phyloP scores from a whole-genome alignment of 92 coral and sea anemone genomes.

The Porites divaricata region DNA sequence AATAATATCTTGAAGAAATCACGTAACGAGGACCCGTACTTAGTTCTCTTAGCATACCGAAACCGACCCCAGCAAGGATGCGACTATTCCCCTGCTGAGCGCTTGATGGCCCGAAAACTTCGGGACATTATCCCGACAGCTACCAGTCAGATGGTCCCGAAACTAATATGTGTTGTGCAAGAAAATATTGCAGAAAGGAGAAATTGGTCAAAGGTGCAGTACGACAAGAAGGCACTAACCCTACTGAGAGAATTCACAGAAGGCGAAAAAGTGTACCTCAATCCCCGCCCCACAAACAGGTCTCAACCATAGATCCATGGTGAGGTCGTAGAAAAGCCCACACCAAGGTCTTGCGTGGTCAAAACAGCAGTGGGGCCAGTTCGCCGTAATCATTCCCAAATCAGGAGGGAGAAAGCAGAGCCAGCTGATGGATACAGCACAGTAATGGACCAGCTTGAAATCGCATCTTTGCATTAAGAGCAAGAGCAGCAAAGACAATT shows the following conservation, averaged over 20 bases:
- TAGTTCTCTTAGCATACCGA: slow-evolving; percentile 35
- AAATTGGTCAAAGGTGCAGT: slow-evolving; percentile 5
- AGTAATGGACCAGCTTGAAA: not conserved
- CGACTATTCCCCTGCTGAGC: slow-evolving; percentile 35
- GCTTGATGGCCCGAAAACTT: slow-evolving; percentile 45
- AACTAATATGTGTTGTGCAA: slow-evolving; percentile 14
- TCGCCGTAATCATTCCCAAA: slow-evolving; percentile 37
- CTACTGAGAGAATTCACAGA: not conserved
- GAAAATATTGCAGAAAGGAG: slow-evolving; percentile 34
- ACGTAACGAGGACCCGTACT: slow-evolving; percentile 34
- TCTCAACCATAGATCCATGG: slow-evolving; percentile 49
- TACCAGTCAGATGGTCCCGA: slow-evolving; percentile 25
- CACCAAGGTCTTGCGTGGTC: slow-evolving; percentile 34
- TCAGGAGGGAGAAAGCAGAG: slow-evolving; percentile 19
- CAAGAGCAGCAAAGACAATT: not conserved
- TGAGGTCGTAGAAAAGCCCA: slow-evolving; percentile 22
- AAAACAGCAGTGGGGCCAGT: slow-evolving; percentile 20
- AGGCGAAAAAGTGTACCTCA: slow-evolving; percentile 16
- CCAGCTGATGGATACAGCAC: slow-evolving; percentile 9
- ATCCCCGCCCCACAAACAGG: slow-evolving; percentile 34
- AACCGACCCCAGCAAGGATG: slow-evolving; percentile 33
- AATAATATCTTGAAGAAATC: slow-evolving; percentile 15
- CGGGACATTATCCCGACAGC: slow-evolving; percentile 47
- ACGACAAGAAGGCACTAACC: slow-evolving; percentile 10
- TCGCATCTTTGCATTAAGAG: not conserved